Evolutionary conservation across 2,797 vertebrate species (phyloP).

Genomic region (Thaleichthys pacificus): DNA sequence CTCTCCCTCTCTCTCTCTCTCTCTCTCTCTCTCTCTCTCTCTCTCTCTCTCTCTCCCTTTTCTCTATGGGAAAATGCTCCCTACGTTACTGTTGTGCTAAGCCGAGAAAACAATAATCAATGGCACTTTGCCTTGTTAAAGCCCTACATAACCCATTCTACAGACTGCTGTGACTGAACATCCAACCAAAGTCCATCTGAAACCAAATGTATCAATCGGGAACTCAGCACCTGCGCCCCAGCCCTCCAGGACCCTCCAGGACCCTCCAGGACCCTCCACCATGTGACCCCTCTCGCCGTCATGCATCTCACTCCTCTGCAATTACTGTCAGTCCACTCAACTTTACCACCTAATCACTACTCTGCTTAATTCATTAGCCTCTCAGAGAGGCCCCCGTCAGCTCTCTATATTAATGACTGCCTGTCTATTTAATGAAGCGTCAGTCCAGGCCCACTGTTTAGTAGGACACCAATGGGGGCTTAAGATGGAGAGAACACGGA

Average conservation of each 20-base stretch:
- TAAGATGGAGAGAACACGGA: background rate
- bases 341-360: conserved; percentile 67
- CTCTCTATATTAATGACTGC: conserved; percentile 77
- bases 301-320: conserved; percentile 44
- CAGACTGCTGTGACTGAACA: no score
- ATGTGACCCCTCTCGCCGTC: conserved; percentile 48
- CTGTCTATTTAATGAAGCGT: conserved; percentile 67
- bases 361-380: conserved; percentile 62
- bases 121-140: no score
- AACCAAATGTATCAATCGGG: no score
- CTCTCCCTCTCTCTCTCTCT: no score
- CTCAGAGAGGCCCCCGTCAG: conserved; percentile 68
- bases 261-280: conserved; percentile 3
- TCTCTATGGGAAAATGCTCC: conserved; percentile 37
- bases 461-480: background rate
- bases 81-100: no score
- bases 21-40: background rate
- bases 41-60: conserved; percentile 18
- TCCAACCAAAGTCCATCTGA: no score
- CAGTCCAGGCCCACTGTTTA: conserved; percentile 46
- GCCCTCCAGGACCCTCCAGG: background rate
- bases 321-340: conserved; percentile 68
- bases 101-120: no score
- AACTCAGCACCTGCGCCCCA: no score
- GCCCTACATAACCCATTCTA: no score